phyloP scores from a whole-genome alignment of 2,888 invertebrate genomes.

The Folsomia manolachei region DNA sequence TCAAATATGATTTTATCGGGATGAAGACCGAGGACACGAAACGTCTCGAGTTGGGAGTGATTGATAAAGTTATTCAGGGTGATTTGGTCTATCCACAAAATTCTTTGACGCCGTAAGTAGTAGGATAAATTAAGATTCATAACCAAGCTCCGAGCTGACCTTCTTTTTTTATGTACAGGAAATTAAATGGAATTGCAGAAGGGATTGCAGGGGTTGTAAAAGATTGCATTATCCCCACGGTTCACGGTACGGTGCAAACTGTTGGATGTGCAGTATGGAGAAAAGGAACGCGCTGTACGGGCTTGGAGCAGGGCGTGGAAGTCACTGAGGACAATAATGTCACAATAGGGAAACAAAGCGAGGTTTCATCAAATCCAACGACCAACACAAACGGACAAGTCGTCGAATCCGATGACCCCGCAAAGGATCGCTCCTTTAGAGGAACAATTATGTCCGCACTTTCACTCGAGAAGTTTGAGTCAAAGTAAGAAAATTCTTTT shows the following conservation, averaged over 20 bases:
- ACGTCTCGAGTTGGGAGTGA: slow-evolving; percentile 65
- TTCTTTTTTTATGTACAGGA: no score
- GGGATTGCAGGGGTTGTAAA: slow-evolving; percentile 68
- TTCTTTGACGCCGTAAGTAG: slow-evolving; percentile 83
- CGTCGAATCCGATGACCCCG: no score
- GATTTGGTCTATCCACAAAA: slow-evolving; percentile 76
- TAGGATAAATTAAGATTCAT: no score
- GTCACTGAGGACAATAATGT: slow-evolving; percentile 11
- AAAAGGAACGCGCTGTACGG: slow-evolving; percentile 32
- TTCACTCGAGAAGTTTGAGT: slow-evolving; percentile 62
- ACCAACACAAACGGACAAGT: slow-evolving; percentile 6
- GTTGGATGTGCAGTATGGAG: slow-evolving; percentile 44
- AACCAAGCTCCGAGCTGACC: no score
- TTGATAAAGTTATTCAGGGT: slow-evolving; percentile 72
- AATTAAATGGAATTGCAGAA: slow-evolving; percentile 68
- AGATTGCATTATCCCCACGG: slow-evolving; percentile 61
- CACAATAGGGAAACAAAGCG: neutral
- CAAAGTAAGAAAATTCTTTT: slow-evolving; percentile 65
- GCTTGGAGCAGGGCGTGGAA: slow-evolving; percentile 13
- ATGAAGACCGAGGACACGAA: slow-evolving; percentile 69
- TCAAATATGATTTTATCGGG: slow-evolving; percentile 83
- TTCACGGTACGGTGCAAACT: slow-evolving; percentile 54
- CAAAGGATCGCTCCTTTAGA: slow-evolving; percentile 52
- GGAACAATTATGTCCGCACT: slow-evolving; percentile 55
- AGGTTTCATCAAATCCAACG: neutral